Conservation (phyloP, 1,140 invertebrate species). For the Drosophila sp. region DNA sequence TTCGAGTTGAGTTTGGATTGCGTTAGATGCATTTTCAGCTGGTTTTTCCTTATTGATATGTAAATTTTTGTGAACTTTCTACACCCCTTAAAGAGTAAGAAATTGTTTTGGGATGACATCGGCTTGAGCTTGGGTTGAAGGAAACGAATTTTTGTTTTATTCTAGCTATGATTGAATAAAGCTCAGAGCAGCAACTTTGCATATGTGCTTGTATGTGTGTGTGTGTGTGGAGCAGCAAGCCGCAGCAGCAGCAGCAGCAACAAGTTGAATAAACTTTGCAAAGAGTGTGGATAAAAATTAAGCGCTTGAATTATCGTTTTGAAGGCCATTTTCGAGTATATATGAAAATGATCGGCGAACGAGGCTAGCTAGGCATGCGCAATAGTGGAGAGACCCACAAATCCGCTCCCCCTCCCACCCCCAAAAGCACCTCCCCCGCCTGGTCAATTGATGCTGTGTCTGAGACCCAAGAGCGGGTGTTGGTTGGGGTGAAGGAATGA, state of each 20-base stretch:
- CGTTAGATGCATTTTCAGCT: background rate
- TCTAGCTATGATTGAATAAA: no score
- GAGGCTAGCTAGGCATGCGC: slow-evolving; percentile 76
- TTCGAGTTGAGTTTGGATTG: background rate
- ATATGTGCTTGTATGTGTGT: background rate
- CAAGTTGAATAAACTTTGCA: slow-evolving; percentile 81
- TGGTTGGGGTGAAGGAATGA: background rate
- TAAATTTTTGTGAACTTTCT: background rate
- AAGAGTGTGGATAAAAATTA: slow-evolving; percentile 75
- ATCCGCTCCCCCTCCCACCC: background rate
- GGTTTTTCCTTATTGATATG: background rate
- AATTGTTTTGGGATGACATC: background rate
- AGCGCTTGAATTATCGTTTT: slow-evolving; percentile 80
- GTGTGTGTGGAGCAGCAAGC: background rate
- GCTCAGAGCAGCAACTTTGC: no score
- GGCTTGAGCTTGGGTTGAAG: no score
- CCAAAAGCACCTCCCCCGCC: slow-evolving; percentile 2
- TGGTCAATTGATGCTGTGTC: background rate
- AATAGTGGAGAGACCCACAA: slow-evolving; percentile 49
- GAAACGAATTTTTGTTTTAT: background rate
- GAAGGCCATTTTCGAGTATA: slow-evolving; percentile 70
- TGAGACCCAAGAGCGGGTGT: background rate
- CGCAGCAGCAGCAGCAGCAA: slow-evolving; percentile 35
- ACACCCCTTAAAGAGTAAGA: no score
- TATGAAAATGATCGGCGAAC: slow-evolving; percentile 71